Conservation (phyloP, 2,888 invertebrate genomes). For the Neria commutata region DNA sequence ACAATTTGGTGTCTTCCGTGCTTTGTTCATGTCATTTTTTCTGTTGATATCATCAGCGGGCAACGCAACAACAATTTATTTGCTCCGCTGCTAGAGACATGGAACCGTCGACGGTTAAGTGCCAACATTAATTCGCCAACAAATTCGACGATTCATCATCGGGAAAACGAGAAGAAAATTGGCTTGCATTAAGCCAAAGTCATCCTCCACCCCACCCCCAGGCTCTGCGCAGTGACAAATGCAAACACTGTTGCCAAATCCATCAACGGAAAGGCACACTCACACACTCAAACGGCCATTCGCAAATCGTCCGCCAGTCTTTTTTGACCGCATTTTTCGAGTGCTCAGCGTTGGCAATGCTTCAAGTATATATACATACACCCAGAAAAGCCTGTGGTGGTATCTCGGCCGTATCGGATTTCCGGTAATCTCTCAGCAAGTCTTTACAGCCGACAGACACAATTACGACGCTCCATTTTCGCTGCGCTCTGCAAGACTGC, state of each 20-base stretch:
- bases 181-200: not conserved
- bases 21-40: not conserved
- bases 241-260: conserved; percentile 22
- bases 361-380: conserved; percentile 20
- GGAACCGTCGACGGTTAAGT: no score
- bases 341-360: not conserved
- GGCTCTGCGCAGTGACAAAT: conserved; percentile 15
- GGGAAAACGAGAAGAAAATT: no score
- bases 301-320: conserved; percentile 12
- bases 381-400: conserved; percentile 30
- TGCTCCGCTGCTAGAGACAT: no score
- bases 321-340: conserved; percentile 8
- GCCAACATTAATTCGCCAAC: no score
- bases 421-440: conserved; percentile 37
- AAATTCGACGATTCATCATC: no score
- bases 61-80: no score
- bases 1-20: not conserved
- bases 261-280: conserved; percentile 12
- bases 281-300: conserved; percentile 1
- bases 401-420: conserved; percentile 42
- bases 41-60: no score
- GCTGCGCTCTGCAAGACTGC: not conserved
- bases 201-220: not conserved
- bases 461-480: not conserved
- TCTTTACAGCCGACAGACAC: not conserved